A percentile compares a stretch with the other conserved stretches of the same genome.
phyloP scores from a whole-genome alignment of 2,888 invertebrate genomes.

The Girardia tigrina region DNA sequence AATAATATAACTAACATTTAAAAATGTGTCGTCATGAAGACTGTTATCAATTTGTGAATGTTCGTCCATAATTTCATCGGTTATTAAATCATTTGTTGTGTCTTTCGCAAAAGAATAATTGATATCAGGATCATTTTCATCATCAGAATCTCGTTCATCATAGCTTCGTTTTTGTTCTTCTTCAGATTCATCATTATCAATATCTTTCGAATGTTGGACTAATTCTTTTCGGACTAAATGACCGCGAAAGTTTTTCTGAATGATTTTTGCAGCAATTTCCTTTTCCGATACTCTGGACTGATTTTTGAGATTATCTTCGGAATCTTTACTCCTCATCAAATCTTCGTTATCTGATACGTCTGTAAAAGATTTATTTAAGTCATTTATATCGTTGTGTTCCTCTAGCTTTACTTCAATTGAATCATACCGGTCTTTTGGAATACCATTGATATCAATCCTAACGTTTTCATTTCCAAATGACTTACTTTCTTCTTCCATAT shows the following conservation, averaged over 20 bases:
- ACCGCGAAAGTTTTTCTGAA: neutral
- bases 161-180: neutral
- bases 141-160: neutral
- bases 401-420: no score
- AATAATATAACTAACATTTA: neutral
- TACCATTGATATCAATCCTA: no score
- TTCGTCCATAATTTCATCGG: neutral
- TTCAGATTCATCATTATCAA: neutral
- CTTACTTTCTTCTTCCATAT: no score
- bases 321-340: no score
- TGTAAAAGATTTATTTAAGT: no score
- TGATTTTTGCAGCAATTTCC: neutral
- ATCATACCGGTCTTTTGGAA: no score
- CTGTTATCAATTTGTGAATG: neutral
- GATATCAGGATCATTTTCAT: neutral
- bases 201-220: neutral
- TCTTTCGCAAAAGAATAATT: neutral
- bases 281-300: no score
- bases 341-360: no score
- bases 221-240: constrained; percentile 13
- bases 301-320: no score
- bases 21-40: neutral
- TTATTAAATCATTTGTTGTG: neutral
- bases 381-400: no score
- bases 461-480: no score